Base-by-base conservation (phyloP, 2,113 vertebrate genomes). In the Festucalex cinctus region DNA sequence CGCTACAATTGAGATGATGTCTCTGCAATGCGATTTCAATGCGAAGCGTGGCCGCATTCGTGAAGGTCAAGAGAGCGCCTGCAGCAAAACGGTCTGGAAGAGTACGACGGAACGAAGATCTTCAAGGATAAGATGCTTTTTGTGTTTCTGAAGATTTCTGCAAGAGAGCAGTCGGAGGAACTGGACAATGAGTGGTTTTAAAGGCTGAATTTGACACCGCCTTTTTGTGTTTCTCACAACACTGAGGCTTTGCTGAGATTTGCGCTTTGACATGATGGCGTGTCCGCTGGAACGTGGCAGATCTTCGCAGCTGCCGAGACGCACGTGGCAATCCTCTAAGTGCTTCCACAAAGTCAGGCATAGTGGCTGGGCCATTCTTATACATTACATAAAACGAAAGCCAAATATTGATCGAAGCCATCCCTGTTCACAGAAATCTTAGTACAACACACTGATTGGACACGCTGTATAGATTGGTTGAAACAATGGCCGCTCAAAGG, bases 51-150 rank as follows among this genome's bases (percentile, higher is more conserved):
- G 71, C 72, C 72, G 69, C 73, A 71, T 86, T 76, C 77, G 59
- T 63, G 73, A 80, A 83, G 82, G 88, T 86, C 78, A 85, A 82
- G 70, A 71, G 49, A 67, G 75, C 51, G 43, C 58, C 63, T n/a
- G 46, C 20, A 46, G 70, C 51, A 71, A n/a, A 76, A 67, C 16
- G 37, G 61, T 61, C 53, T 2, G 24, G 43, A 26, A 68, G 54
- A 66, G 69, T 66, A 73, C 63, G 75, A 71, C 58, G 2, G 36
- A 61, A 22, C 36, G 22, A 61, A 87, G 73, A 80, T 63, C 51
- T 65, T 51, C 20, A 60, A 37, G 32, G 3, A 35, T 35, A 17
- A 20, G 19, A 39, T 7, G 8, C 1, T 60, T 58, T 28, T 57
- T 22, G 16, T 59, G 7, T 59, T 1, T 20, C 20, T 36, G 20